A percentile compares a stretch with the other conserved stretches of the same genome.
These are phyloP conservation scores for Actinemys pallida DNA, from an alignment of 2,113 vertebrate species.

Conservation along the genomic window DNA sequence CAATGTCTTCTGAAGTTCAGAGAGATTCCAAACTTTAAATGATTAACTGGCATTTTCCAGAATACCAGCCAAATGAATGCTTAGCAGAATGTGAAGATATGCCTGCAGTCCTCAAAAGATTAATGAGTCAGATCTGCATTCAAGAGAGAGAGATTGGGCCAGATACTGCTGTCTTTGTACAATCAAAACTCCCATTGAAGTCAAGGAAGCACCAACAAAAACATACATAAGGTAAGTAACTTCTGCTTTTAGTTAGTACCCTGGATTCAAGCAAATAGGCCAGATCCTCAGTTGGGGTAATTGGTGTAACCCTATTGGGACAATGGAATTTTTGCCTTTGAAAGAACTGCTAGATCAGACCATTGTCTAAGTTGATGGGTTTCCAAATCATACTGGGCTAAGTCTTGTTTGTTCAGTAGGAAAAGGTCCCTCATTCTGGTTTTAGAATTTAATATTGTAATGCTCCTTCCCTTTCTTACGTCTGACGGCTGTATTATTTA, in stretches of 20 bases:
- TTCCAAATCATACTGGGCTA: fast-evolving
- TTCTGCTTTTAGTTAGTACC: not conserved
- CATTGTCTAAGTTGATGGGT: fast-evolving
- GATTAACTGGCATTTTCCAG: constrained; percentile 16
- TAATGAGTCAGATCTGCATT: constrained; percentile 4
- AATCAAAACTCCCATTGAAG: not conserved
- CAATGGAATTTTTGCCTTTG: not conserved
- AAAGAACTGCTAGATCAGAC: not conserved
- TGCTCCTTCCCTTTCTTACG: not conserved
- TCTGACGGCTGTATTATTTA: constrained; percentile 25
- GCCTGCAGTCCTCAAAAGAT: not conserved
- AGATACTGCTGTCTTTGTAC: not conserved
- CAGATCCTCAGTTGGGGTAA: fast-evolving
- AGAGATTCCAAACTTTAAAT: not conserved
- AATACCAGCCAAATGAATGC: not conserved
- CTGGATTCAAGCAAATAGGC: not conserved
- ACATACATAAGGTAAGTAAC: fast-evolving
- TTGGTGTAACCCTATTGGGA: not conserved
- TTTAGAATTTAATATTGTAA: not conserved
- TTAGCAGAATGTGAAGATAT: not conserved
- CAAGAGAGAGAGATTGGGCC: not conserved
- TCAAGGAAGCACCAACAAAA: not conserved
- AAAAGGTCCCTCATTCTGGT: not conserved
- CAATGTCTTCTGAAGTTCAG: not conserved
- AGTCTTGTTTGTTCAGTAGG: fast-evolving